A percentile compares a stretch with the other conserved stretches of the same genome.
Conservation (phyloP, 64 coral and sea anemone species). For the Pocillopora verrucosa region DNA sequence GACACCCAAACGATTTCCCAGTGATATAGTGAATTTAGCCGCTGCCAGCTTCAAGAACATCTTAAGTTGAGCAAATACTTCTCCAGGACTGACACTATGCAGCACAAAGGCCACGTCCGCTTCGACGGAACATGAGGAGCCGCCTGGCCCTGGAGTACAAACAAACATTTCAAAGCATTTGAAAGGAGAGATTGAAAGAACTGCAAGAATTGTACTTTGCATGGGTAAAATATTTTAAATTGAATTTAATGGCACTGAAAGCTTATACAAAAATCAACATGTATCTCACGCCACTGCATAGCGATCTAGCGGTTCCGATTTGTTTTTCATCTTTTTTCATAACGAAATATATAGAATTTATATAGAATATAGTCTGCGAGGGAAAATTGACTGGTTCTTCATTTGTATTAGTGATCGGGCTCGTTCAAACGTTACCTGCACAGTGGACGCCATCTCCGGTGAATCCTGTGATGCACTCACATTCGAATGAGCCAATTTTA, state of each 20-base stretch:
- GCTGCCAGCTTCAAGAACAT: background rate
- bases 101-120: background rate
- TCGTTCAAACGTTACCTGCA: background rate
- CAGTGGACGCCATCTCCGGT: background rate
- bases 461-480: background rate
- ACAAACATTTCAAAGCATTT: too few species aligned
- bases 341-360: too few species aligned
- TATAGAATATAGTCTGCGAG: too few species aligned
- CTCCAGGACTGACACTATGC: background rate
- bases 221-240: background rate
- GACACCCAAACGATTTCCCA: background rate
- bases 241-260: too few species aligned
- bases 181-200: too few species aligned
- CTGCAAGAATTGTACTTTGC: background rate
- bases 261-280: too few species aligned
- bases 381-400: background rate
- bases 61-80: conserved; percentile 1
- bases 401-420: background rate
- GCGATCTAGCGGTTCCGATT: too few species aligned
- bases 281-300: too few species aligned
- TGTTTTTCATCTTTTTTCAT: too few species aligned
- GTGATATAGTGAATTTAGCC: background rate
- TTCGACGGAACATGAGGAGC: background rate
- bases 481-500: background rate
- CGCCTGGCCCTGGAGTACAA: background rate